Conservation (phyloP, 2,113 vertebrate species). For the Platichthys stellatus region DNA sequence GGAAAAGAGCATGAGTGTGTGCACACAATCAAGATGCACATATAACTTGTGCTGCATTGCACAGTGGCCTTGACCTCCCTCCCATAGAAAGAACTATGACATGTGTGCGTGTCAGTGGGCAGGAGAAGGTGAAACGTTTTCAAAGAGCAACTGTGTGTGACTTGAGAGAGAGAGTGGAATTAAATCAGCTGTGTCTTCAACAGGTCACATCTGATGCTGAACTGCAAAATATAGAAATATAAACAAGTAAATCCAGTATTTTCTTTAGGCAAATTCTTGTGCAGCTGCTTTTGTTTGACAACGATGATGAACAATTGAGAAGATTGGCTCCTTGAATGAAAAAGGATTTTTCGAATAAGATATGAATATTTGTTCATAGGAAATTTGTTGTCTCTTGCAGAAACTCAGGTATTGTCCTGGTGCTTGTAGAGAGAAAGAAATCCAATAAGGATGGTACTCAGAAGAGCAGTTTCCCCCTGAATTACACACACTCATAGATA, state of each 20-base stretch:
- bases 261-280: too few species aligned
- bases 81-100: not conserved
- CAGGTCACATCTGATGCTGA: not conserved
- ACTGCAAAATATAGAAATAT: not conserved
- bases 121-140: slow-evolving; percentile 4
- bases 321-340: too few species aligned
- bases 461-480: too few species aligned
- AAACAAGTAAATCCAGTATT: not conserved
- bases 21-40: slow-evolving; percentile 18
- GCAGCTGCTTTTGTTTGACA: too few species aligned
- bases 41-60: slow-evolving; percentile 27
- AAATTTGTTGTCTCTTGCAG: too few species aligned
- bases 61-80: slow-evolving; percentile 21
- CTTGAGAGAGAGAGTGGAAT: slow-evolving; percentile 5
- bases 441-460: too few species aligned
- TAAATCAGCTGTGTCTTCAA: not conserved
- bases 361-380: too few species aligned
- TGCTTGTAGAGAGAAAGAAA: too few species aligned
- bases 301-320: too few species aligned
- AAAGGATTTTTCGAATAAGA: too few species aligned
- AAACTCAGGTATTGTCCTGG: too few species aligned
- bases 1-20: slow-evolving; percentile 7
- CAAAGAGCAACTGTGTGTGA: slow-evolving; percentile 5
- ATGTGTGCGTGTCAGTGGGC: slow-evolving; percentile 7
- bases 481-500: too few species aligned